Conservation (phyloP, 2,797 vertebrate genomes). For the Emydoidea blandingii region DNA sequence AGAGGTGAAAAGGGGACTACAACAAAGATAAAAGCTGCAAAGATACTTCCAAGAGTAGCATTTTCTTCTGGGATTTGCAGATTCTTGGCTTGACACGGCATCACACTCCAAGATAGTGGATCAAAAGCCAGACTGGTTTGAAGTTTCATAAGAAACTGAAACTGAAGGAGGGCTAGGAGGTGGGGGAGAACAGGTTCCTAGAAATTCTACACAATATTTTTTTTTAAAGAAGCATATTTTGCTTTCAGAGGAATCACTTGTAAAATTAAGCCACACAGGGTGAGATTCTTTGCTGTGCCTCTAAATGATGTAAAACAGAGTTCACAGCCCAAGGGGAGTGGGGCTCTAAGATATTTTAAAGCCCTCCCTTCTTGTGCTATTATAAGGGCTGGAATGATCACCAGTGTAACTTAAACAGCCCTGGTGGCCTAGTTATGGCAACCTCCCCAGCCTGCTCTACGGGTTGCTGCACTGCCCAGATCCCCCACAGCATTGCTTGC, state of each 20-base stretch:
- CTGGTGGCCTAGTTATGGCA: neutral
- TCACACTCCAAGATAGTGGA: slow-evolving; percentile 71
- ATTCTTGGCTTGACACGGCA: slow-evolving; percentile 26
- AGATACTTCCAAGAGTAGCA: slow-evolving; percentile 59
- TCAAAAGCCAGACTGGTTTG: slow-evolving; percentile 56
- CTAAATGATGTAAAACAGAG: neutral
- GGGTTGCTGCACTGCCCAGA: neutral
- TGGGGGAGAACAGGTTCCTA: neutral
- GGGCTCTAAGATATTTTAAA: neutral
- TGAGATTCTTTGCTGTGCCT: neutral
- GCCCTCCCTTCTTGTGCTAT: neutral
- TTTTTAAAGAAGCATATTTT: neutral
- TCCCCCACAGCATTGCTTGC: neutral
- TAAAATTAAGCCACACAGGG: neutral
- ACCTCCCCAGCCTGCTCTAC: neutral
- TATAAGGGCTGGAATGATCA: neutral
- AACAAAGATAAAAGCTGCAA: slow-evolving; percentile 44
- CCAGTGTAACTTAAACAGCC: neutral
- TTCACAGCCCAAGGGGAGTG: neutral
- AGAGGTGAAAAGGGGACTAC: slow-evolving; percentile 37
- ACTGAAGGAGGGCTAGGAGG: neutral
- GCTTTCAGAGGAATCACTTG: neutral
- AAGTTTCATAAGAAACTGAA: slow-evolving; percentile 57
- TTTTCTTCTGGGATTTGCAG: slow-evolving; percentile 51
- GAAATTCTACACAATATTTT: neutral